Base-by-base conservation (phyloP, 1,140 invertebrate species). In the Manduca sexta region DNA sequence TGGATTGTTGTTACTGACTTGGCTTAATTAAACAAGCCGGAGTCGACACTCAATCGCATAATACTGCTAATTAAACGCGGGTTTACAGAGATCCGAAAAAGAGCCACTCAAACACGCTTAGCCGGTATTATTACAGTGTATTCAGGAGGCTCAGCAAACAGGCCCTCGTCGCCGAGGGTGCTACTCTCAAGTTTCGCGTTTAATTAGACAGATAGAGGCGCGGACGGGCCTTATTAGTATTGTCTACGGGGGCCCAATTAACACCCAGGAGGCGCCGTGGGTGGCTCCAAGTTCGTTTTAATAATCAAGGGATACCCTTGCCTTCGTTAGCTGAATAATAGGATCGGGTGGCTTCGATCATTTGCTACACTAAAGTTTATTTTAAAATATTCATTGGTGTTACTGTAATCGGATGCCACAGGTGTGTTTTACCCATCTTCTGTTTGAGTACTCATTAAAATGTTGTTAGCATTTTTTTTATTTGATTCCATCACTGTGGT, bases 171-270 rank as follows among this genome's bases (percentile, higher is more conserved):
- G 69, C 64, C 59, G 75, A 84, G 81, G 78, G 81, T 77, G 74
- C 78, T 81, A 69, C 76, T 82, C 80, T 84, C 80, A 69, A 82
- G 81, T 84, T 84, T 81, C 77, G 76, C 78, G 79, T 84, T 82
- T 84, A 84, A 84, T 84, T 84, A 82, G 81, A 84, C 79, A 80
- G 79, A 84, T 81, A 81, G 77, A 81, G 69, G 75, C 77, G 72
- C 78, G 77, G 77, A 78, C 77, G 74, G 69, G 80, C 74, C 81
- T 84, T 84, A 84, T 84, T 84, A 84, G 81, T 82, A 84, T 84
- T 84, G 81, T 84, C 81, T 84, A 80, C 77, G 75, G 79, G 77
- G 77, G 77, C 77, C 81, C 81, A 84, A 84, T 82, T 84, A 84
- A 82, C 81, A 76, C 81, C 69, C 69, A 68, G 70, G 66, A 60